Evolutionary conservation across 1,140 invertebrate genomes (phyloP), one percentile per base, ranked within the genome.

Genomic region (Oreohelix idahoensis): DNA sequence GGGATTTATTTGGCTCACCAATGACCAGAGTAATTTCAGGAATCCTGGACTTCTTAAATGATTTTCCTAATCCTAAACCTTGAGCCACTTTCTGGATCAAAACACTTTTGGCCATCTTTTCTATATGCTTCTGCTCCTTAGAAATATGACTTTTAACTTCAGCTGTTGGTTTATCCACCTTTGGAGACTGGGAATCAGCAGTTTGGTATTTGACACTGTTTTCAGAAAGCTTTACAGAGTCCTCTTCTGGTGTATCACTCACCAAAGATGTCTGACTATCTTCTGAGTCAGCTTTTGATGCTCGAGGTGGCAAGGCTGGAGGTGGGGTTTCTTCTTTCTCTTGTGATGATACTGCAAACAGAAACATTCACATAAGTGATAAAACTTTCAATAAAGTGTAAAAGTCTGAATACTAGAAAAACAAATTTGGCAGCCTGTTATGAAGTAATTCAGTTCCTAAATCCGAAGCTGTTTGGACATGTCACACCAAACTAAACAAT

Each of bases 291-390:
- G 39, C 32, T 29, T 45, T 74, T 49, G 78, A 80, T 81, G 74
- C 85, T 42, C 87, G 74, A 13, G 87, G 87, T 10, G 87, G 88
- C 32, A 88, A 74, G 35, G 84, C 78, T 13, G 88, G 88, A 13
- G 87, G 87, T 75, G 86, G 84, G 8, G 85, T 84, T 78, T 13
- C 70, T 38, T 87, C 79, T 63, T 58, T 78, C 29, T 75, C 75
- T 75, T 53, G 39, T 49, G 66, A 35, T 53, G n/a, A n/a, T n/a
- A n/a, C n/a, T n/a, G n/a, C n/a, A n/a, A n/a, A n/a, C n/a, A n/a
- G n/a, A n/a, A n/a, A n/a, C n/a, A n/a, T n/a, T n/a, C n/a, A n/a
- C n/a, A n/a, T n/a, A n/a, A n/a, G n/a, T n/a, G n/a, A n/a, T n/a
- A n/a, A n/a, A n/a, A n/a, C n/a, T n/a, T n/a, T n/a, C n/a, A n/a